These are phyloP conservation scores for Denticeps clupeoides DNA, from an alignment of 2,797 vertebrate genomes.

Conservation along the genomic window DNA sequence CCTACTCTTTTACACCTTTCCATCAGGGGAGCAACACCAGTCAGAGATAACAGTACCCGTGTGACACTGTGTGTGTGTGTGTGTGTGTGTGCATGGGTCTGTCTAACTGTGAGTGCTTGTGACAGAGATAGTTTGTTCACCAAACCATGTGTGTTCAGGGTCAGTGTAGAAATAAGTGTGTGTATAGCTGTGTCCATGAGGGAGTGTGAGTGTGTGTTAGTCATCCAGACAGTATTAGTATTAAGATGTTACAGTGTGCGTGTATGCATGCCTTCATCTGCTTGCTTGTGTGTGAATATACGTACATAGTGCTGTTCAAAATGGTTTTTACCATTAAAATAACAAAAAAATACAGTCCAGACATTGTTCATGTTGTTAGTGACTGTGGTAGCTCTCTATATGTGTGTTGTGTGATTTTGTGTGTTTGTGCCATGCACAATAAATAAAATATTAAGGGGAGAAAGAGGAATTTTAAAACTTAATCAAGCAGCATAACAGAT, in stretches of 20 bases:
- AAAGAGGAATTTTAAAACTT: not conserved
- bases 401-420: no score
- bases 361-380: no score
- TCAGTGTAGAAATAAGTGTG: no score
- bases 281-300: no score
- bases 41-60: slow-evolving; percentile 32
- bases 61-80: slow-evolving; percentile 17
- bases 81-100: not conserved
- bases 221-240: no score
- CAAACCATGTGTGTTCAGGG: not conserved
- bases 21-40: slow-evolving; percentile 23
- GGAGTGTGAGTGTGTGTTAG: no score
- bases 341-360: no score
- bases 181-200: no score
- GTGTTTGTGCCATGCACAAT: not conserved
- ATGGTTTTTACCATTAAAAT: no score
- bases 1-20: slow-evolving; percentile 21
- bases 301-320: not conserved
- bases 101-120: slow-evolving; percentile 22
- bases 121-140: not conserved
- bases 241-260: no score
- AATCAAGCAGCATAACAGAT: not conserved
- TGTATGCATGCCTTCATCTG: no score
- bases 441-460: not conserved
- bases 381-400: no score